Base-by-base conservation (phyloP, 2,888 invertebrate species). In the Acanthosoma haemorrhoidale region DNA sequence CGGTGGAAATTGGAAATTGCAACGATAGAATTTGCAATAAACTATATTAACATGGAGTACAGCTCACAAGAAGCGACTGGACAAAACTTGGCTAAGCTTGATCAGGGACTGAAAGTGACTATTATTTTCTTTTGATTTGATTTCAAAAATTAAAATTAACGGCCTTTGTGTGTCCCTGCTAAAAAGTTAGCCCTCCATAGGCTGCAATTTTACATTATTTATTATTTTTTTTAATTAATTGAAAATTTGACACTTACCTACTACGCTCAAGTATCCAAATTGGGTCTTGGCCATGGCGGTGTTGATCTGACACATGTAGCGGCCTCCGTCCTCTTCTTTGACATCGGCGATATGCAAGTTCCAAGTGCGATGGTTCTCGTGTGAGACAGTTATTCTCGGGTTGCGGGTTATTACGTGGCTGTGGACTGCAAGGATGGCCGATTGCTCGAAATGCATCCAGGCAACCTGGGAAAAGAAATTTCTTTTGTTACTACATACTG, bases 391-490 rank as follows among this genome's bases (percentile, higher is more conserved):
- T 78, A 95, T 94, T 73, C 94, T 85, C 11, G 93, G 92, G 84
- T 94, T 94, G 77, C 93, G 86, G 69, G 94, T 94, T 81, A 95
- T 94, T 79, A 95, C 94, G 83, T 94, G 94, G 82, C 91, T 93
- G 83, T 94, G 93, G 66, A 94, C 94, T 58, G 94, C 94, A 78
- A 95, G 82, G 78, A 95, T 94, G 61, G 94, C 94, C 67, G 93
- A 93, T 81, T 93, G 93, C 80, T 94, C 94, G 80, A 92, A 94
- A 81, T 94, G 91, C 90, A 95, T 94, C 95, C 94, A 95, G 77
- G 94, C 95, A 74, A 95, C 94, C 95, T 95, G 83, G 34, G 83
- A 81, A 74, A 73, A 77, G 75, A 75, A 69, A 51, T 21, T 1
- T n/a, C n/a, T n/a, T n/a, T n/a, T n/a, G n/a, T n/a, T n/a, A n/a